Conservation (phyloP, 2,888 invertebrate species). For the Epistrophe grossulariae region DNA sequence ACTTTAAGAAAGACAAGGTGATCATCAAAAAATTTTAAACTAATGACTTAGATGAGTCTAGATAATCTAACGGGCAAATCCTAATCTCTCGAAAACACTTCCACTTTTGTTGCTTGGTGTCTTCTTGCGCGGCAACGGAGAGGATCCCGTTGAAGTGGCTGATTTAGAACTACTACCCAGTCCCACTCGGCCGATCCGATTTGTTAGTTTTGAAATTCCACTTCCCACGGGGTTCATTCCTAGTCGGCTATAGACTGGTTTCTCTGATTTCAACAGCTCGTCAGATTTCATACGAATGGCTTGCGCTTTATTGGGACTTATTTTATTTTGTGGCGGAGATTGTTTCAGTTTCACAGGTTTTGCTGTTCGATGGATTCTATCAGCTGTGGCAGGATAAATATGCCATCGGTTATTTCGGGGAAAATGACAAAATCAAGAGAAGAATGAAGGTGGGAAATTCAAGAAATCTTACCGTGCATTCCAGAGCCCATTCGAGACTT, state of each 20-base stretch:
- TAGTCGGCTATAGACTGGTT: constrained; percentile 81
- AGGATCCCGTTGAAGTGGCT: not conserved
- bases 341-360: constrained; percentile 81
- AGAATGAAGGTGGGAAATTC: not conserved
- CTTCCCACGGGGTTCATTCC: constrained; percentile 69
- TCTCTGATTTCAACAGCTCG: constrained; percentile 79
- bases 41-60: not conserved
- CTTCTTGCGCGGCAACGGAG: constrained; percentile 17
- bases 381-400: constrained; percentile 75
- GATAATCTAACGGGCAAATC: constrained; percentile 13
- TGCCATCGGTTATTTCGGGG: too few relatives aligned
- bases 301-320: constrained; percentile 79
- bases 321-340: constrained; percentile 77
- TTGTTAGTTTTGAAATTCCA: constrained; percentile 76
- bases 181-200: constrained; percentile 78
- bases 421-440: not conserved
- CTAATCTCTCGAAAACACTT: constrained; percentile 48
- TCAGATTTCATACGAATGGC: constrained; percentile 82
- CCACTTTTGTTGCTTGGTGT: constrained; percentile 18
- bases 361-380: constrained; percentile 80
- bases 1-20: not conserved
- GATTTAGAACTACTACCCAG: constrained; percentile 42
- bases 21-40: not conserved
- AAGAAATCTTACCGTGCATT: constrained; percentile 58
- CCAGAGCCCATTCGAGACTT: constrained; percentile 80